Percentiles rank a stretch among this genome's conserved stretches.
Evolutionary conservation across 1,140 invertebrate species (phyloP).

Genomic region (Pseudachorutes palmiensis): DNA sequence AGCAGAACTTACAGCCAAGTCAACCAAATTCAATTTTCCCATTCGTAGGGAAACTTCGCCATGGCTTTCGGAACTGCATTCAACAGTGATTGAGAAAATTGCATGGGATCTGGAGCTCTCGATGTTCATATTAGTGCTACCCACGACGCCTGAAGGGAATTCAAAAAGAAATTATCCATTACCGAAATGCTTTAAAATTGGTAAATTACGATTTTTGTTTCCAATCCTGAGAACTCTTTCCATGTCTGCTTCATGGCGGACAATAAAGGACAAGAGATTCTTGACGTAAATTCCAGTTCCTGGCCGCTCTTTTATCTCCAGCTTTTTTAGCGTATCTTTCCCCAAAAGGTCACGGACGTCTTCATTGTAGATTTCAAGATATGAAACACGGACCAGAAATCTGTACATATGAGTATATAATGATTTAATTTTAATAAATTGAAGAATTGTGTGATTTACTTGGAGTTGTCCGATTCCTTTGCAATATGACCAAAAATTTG

Average conservation of each 20-base stretch:
- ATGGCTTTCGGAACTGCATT: conserved; percentile 59
- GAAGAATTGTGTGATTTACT: conserved; percentile 43
- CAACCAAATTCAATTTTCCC: conserved; percentile 72
- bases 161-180: not conserved
- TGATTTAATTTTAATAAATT: no score
- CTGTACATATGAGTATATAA: no score
- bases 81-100: conserved; percentile 78
- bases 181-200: not conserved
- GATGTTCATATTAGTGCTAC: conserved; percentile 78
- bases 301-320: conserved; percentile 65
- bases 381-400: conserved; percentile 66
- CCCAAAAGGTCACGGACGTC: conserved; percentile 66
- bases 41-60: conserved; percentile 48
- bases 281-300: conserved; percentile 76
- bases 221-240: conserved; percentile 68
- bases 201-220: conserved; percentile 61
- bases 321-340: conserved; percentile 50
- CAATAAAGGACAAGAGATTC: conserved; percentile 65
- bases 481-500: conserved; percentile 68
- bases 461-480: conserved; percentile 60
- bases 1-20: conserved; percentile 60
- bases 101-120: conserved; percentile 78
- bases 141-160: conserved; percentile 50
- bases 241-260: conserved; percentile 73
- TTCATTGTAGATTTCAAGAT: conserved; percentile 76